Conservation (phyloP, 2,113 vertebrate species). For the Indri indri region DNA sequence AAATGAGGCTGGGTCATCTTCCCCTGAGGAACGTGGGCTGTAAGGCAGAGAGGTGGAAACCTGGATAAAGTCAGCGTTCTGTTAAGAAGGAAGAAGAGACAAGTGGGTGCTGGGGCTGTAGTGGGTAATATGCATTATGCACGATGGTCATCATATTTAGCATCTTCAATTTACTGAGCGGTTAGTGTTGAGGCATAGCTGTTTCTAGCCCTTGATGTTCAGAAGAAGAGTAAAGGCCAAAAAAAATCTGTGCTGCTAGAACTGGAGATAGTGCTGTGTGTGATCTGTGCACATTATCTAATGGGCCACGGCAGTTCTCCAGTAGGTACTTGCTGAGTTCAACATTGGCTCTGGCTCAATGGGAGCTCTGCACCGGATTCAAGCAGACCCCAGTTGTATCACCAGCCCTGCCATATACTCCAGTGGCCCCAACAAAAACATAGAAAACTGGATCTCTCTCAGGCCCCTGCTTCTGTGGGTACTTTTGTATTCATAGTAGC, state of each 20-base stretch:
- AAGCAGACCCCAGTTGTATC: background rate
- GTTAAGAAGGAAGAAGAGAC: background rate
- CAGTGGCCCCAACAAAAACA: background rate
- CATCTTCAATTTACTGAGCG: background rate
- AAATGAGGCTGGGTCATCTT: background rate
- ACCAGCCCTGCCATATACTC: background rate
- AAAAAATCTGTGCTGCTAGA: background rate
- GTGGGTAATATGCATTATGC: background rate
- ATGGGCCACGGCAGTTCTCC: background rate
- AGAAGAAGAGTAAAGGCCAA: background rate
- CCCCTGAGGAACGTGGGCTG: background rate
- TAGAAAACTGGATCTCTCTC: background rate
- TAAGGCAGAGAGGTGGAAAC: background rate
- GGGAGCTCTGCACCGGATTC: background rate
- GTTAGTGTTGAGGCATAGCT: background rate
- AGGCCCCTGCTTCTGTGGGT: background rate
- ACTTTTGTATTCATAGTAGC: too few species aligned
- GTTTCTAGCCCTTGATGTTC: background rate
- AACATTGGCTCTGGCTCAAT: background rate
- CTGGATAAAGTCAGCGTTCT: background rate
- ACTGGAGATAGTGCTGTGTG: accelerated
- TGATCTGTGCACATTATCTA: accelerated
- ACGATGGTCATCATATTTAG: too few species aligned
- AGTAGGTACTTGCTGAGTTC: background rate
- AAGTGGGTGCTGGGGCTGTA: background rate